Conservation (phyloP, 2,797 vertebrate species). For the Artibeus lituratus region DNA sequence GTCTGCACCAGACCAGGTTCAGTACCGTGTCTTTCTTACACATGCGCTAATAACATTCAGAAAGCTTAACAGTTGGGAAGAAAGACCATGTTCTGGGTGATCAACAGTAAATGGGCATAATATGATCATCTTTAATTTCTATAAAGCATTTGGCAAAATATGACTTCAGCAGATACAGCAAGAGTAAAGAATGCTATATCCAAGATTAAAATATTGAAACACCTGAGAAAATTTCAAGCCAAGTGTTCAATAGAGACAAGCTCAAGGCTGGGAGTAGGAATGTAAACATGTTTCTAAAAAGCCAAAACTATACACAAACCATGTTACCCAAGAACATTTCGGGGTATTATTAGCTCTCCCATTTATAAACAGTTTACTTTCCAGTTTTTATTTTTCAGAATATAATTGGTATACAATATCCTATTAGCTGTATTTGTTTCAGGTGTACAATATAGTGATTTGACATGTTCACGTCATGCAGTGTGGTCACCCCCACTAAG, state of each 20-base stretch:
- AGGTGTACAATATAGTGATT: background rate
- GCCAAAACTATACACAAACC: background rate
- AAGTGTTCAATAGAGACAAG: background rate
- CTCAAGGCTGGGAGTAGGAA: background rate
- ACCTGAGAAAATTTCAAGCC: background rate
- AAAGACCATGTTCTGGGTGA: too few species aligned
- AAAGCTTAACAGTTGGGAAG: background rate
- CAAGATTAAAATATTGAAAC: constrained; percentile 28
- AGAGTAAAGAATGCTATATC: background rate
- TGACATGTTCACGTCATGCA: background rate
- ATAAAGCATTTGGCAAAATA: background rate
- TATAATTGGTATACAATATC: background rate
- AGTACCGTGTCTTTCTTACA: background rate
- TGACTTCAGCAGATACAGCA: background rate
- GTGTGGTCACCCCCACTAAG: background rate
- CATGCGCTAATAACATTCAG: background rate
- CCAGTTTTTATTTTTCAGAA: background rate
- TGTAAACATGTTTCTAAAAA: background rate
- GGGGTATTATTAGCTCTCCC: background rate
- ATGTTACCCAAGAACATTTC: background rate
- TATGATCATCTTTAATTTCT: background rate
- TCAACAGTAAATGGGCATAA: background rate
- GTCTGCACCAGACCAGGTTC: constrained; percentile 92
- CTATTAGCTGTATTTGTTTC: background rate
- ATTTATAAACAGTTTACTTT: background rate